phyloP scores from a whole-genome alignment of 2,888 invertebrate species.

The Drosophila heteroneura region DNA sequence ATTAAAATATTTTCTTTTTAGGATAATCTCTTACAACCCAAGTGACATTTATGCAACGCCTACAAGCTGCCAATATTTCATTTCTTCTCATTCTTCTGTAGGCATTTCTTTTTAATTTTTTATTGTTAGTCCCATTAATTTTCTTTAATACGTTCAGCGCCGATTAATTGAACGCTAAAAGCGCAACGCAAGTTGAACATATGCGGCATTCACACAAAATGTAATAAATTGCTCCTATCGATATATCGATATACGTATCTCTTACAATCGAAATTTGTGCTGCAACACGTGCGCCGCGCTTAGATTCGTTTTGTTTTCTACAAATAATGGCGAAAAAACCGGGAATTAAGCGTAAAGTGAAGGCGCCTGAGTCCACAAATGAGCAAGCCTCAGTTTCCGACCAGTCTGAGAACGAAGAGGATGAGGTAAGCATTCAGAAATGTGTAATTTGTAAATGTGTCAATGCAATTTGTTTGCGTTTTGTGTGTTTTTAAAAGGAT shows the following conservation, averaged over 20 bases:
- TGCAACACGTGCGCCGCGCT: constrained; percentile 71
- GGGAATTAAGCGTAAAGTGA: constrained; percentile 63
- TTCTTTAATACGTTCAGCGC: neutral
- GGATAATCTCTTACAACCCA: neutral
- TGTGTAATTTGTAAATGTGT: neutral
- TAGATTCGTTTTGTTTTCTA: constrained; percentile 67
- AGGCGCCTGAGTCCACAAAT: constrained; percentile 48
- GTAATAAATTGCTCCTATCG: constrained; percentile 19
- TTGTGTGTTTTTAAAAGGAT: constrained; percentile 55
- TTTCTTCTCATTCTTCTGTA: neutral
- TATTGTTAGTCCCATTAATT: neutral
- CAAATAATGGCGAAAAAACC: constrained; percentile 66
- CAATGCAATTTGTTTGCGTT: constrained; percentile 15
- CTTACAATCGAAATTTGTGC: constrained; percentile 47
- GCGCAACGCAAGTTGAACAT: constrained; percentile 6
- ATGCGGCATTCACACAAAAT: constrained; percentile 35
- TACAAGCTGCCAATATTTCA: neutral
- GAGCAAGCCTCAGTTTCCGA: constrained; percentile 42
- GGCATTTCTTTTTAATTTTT: neutral
- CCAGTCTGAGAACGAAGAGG: constrained; percentile 60
- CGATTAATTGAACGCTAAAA: neutral
- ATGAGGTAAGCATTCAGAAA: constrained; percentile 54
- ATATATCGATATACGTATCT: constrained; percentile 1
- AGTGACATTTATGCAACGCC: neutral
- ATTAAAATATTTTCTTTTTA: neutral